A percentile compares a stretch with the other conserved stretches of the same genome.
Evolutionary conservation across 1,140 invertebrate species (phyloP).

Genomic region (Chlorops oryzae): DNA sequence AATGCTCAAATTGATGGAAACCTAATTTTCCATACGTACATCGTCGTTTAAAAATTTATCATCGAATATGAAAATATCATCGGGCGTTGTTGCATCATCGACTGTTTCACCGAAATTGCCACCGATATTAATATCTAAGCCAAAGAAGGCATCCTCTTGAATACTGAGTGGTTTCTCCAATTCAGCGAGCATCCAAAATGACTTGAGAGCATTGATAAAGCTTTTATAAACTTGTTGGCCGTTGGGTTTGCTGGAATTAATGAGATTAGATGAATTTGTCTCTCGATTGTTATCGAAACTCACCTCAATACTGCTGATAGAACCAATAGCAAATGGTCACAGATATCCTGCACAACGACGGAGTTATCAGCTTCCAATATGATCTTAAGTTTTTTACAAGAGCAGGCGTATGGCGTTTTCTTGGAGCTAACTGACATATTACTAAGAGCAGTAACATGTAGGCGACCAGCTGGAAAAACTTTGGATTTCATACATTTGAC

Average conservation of each 20-base stretch:
- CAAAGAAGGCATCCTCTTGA: slow-evolving; percentile 16
- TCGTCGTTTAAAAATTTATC: slow-evolving; percentile 28
- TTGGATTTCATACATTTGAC: slow-evolving; percentile 34
- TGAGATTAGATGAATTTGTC: no score
- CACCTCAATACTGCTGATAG: slow-evolving; percentile 36
- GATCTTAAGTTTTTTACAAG: slow-evolving; percentile 40
- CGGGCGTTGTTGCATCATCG: slow-evolving; percentile 18
- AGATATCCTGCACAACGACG: slow-evolving; percentile 44
- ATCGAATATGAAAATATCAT: slow-evolving; percentile 38
- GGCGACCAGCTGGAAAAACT: slow-evolving; percentile 29
- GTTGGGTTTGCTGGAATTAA: slow-evolving; percentile 31
- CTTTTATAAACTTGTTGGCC: slow-evolving; percentile 31
- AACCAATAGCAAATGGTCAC: slow-evolving; percentile 38
- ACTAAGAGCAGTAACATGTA: slow-evolving; percentile 36
- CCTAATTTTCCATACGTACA: no score
- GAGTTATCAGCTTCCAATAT: slow-evolving; percentile 44
- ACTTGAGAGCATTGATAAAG: slow-evolving; percentile 31
- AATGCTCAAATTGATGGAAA: no score
- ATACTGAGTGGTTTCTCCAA: slow-evolving; percentile 26
- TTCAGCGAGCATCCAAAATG: slow-evolving; percentile 36
- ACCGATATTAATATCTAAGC: slow-evolving; percentile 20
- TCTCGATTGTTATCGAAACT: no score
- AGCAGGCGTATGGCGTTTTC: slow-evolving; percentile 28
- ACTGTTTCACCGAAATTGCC: not conserved
- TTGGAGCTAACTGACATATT: slow-evolving; percentile 27